These are phyloP conservation scores for Dryoscopus gambensis DNA, from an alignment of 2,113 vertebrate genomes.

Conservation along the genomic window DNA sequence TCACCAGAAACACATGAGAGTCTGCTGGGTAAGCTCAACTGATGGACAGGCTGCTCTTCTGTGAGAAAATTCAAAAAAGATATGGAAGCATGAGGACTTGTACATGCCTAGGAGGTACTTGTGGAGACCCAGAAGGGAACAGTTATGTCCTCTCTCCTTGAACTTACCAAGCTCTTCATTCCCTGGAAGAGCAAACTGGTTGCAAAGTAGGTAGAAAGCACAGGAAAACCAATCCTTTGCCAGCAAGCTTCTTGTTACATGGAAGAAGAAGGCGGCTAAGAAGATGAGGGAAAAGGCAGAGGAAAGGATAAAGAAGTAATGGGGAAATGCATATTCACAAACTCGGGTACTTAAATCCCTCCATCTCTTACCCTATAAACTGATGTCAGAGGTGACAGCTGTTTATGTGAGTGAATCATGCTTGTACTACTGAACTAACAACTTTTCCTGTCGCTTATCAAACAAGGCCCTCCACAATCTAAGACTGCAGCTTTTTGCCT, in stretches of 20 bases:
- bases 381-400: not conserved
- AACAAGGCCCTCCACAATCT: not conserved
- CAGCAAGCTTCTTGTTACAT: not conserved
- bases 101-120: not conserved
- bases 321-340: not conserved
- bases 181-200: not conserved
- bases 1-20: not conserved
- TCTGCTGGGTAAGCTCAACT: not conserved
- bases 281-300: not conserved
- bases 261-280: not conserved
- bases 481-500: not conserved
- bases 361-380: not conserved
- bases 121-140: not conserved
- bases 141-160: not conserved
- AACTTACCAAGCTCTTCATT: not conserved
- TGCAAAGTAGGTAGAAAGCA: not conserved
- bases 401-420: not conserved
- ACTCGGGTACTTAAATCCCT: not conserved
- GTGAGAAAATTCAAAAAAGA: not conserved
- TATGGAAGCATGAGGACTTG: not conserved
- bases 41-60: not conserved
- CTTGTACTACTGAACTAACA: not conserved
- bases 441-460: not conserved
- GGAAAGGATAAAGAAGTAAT: not conserved
- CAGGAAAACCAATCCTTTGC: not conserved